Evolutionary conservation across 2,888 invertebrate genomes (phyloP).

Genomic region (Drosophila picticornis): DNA sequence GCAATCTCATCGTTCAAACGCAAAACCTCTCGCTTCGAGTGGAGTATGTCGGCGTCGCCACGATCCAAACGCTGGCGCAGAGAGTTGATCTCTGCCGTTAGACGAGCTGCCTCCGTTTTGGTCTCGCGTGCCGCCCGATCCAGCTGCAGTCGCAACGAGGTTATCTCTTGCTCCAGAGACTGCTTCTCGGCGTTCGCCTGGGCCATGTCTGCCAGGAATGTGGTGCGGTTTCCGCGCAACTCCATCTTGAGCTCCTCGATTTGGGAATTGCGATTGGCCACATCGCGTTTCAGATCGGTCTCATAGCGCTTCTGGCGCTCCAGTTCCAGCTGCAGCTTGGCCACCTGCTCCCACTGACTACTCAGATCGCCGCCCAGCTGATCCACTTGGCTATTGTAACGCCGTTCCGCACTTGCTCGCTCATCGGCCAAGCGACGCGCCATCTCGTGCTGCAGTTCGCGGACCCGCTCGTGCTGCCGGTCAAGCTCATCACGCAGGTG

Average conservation of each 20-base stretch:
- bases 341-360: conserved; percentile 92
- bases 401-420: conserved; percentile 89
- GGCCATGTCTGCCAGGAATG: conserved; percentile 91
- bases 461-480: conserved; percentile 90
- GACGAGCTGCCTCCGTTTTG: conserved; percentile 90
- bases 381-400: conserved; percentile 91
- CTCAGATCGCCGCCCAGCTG: conserved; percentile 92
- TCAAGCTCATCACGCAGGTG: conserved; percentile 92
- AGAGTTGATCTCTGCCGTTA: conserved; percentile 91
- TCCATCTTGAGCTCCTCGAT: conserved; percentile 93
- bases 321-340: conserved; percentile 91
- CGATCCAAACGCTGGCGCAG: conserved; percentile 90
- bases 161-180: conserved; percentile 92
- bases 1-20: conserved; percentile 92
- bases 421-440: conserved; percentile 90
- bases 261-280: conserved; percentile 90
- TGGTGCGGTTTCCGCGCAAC: conserved; percentile 89
- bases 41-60: conserved; percentile 92
- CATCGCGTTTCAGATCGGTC: conserved; percentile 90
- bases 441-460: conserved; percentile 92
- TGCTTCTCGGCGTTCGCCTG: conserved; percentile 92
- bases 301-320: conserved; percentile 93
- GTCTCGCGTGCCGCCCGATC: conserved; percentile 91
- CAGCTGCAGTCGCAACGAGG: conserved; percentile 88
- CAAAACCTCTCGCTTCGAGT: conserved; percentile 92